A percentile compares a stretch with the other conserved stretches of the same genome.
phyloP scores from a whole-genome alignment of 2,797 vertebrate species.

The Peromyscus attwateri region DNA sequence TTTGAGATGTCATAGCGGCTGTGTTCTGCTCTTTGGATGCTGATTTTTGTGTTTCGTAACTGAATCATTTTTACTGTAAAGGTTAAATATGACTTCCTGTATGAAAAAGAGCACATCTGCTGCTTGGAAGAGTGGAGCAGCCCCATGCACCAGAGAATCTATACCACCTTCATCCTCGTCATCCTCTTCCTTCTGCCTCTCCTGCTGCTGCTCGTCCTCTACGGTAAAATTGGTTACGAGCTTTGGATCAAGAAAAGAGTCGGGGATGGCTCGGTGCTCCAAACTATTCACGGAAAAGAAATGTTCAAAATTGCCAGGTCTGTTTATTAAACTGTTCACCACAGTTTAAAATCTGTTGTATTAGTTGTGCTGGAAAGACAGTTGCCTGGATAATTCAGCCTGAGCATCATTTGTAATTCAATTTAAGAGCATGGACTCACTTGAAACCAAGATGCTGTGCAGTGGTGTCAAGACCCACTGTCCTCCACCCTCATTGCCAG shows the following conservation, averaged over 20 bases:
- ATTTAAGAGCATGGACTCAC: not conserved
- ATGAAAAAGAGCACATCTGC: slow-evolving; percentile 88
- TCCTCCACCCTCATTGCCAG: too few species aligned
- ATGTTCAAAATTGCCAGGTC: slow-evolving; percentile 90
- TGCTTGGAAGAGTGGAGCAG: slow-evolving; percentile 90
- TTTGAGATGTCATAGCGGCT: not conserved
- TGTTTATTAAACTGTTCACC: slow-evolving; percentile 63
- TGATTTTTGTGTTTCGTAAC: not conserved
- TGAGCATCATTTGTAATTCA: not conserved
- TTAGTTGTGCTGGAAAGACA: not conserved
- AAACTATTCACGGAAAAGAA: slow-evolving; percentile 88
- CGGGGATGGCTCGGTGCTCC: slow-evolving; percentile 89
- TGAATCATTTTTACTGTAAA: slow-evolving; percentile 79
- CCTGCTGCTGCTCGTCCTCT: slow-evolving; percentile 88
- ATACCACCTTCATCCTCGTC: slow-evolving; percentile 89
- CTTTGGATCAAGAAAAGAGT: slow-evolving; percentile 91
- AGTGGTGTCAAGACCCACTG: not conserved
- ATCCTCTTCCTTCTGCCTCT: slow-evolving; percentile 90
- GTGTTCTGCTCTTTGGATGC: not conserved
- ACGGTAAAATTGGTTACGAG: slow-evolving; percentile 88
- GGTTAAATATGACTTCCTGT: slow-evolving; percentile 90
- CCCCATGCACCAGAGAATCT: slow-evolving; percentile 87
- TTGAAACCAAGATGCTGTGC: not conserved
- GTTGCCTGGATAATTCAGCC: not conserved
- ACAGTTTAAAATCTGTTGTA: not conserved